Evolutionary conservation across 1,140 invertebrate genomes (phyloP), one percentile per base, ranked within the genome.

Genomic region (Hycleus cichorii): DNA sequence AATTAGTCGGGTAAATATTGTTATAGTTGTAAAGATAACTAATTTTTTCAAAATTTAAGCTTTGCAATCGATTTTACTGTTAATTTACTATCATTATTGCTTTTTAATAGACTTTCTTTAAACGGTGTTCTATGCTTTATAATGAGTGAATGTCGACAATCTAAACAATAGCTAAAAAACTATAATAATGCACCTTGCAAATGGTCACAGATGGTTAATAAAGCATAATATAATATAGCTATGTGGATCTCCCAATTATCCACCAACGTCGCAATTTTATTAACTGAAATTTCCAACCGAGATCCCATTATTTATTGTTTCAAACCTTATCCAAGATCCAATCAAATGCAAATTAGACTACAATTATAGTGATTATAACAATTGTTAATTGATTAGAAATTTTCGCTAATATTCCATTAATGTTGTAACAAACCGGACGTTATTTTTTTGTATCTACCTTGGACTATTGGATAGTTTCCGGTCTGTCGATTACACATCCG

Each of bases 151-250:
- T 54, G 46, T 42, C 48, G 49, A 50, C 39, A 8, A 24, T 50
- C 44, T 42, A 43, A 32, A 47, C 44, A 60, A 56, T 53, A 49
- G 49, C 38, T 38, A 39, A 12, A 39, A n/a, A 53, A 53, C 18
- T 39, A 43, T 49, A 45, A 49, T 38, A 60, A 49, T 51, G 43
- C 52, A 55, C 58, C 58, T 55, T 59, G 51, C 57, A 12, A 59
- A 52, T 26, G 40, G 54, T 63, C 43, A 53, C 62, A 60, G 58
- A 47, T 63, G 62, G 62, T 12, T 51, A 40, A 27, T 46, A 57
- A 52, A 63, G 58, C 60, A 59, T 62, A 51, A 56, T 53, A 48
- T 26, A 39, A 39, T 39, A 12, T 27, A 47, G 8, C 57, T 18
- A 18, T 18, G 11, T 43, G 10, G 12, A 4, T 24, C 25, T 11